Conservation (phyloP, 2,113 vertebrate genomes). For the Oplegnathus fasciatus region DNA sequence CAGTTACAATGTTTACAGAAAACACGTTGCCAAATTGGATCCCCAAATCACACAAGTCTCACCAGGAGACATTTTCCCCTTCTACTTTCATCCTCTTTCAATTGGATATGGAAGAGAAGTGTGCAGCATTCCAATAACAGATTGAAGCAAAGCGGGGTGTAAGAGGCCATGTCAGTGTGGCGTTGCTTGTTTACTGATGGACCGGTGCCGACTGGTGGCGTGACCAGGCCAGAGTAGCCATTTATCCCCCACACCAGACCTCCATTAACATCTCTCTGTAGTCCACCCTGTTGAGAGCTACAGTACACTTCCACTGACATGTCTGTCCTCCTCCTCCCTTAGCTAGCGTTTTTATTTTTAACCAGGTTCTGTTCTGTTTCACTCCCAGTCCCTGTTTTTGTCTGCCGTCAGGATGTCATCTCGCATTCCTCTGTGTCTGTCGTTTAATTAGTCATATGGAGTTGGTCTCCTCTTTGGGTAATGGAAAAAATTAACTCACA, state of each 20-base stretch:
- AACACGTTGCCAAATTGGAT: constrained; percentile 70
- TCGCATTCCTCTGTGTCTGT: constrained; percentile 59
- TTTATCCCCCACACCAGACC: constrained; percentile 61
- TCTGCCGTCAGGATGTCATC: constrained; percentile 55
- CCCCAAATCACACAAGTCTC: constrained; percentile 61
- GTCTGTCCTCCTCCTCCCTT: constrained; percentile 15
- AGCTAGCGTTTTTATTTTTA: constrained; percentile 51
- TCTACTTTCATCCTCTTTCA: constrained; percentile 51
- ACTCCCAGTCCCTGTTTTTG: constrained; percentile 44
- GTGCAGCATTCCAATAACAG: constrained; percentile 55
- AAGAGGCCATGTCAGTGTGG: constrained; percentile 45
- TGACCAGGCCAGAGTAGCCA: constrained; percentile 37
- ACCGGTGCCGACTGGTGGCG: constrained; percentile 34
- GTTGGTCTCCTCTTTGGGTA: constrained; percentile 56
- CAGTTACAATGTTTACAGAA: constrained; percentile 73
- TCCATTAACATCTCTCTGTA: constrained; percentile 58
- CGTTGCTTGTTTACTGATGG: constrained; percentile 56
- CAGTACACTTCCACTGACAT: constrained; percentile 27
- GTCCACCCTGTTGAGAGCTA: constrained; percentile 38
- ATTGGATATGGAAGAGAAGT: constrained; percentile 55
- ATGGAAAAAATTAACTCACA: constrained; percentile 57
- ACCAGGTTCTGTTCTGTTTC: constrained; percentile 55
- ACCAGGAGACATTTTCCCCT: constrained; percentile 49
- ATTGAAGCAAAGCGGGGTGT: constrained; percentile 64
- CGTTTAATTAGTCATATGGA: constrained; percentile 70